Percentiles rank a stretch among this genome's conserved stretches.
Evolutionary conservation across 2,888 invertebrate genomes (phyloP).

Genomic region (Choreutis nemorana): DNA sequence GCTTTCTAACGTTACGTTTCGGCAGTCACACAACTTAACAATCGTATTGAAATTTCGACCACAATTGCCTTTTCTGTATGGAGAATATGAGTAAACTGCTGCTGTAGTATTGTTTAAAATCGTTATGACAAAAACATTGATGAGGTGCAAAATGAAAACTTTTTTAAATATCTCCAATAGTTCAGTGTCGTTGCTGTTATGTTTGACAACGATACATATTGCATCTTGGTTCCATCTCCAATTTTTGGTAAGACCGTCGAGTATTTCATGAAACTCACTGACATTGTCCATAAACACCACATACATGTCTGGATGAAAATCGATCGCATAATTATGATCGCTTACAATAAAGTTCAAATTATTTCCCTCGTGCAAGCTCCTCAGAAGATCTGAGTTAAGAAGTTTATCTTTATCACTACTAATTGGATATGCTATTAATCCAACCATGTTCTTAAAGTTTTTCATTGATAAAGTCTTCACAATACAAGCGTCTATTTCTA

Average conservation of each 20-base stretch:
- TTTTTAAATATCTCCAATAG: slow-evolving; percentile 4
- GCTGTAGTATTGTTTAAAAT: slow-evolving; percentile 1
- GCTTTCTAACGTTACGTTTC: neutral
- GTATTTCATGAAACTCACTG: slow-evolving; percentile 1
- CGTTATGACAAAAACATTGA: slow-evolving; percentile 6
- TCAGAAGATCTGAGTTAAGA: too few relatives aligned
- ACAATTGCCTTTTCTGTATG: slow-evolving; percentile 6
- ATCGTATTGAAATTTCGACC: slow-evolving; percentile 7
- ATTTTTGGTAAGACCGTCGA: slow-evolving; percentile 4
- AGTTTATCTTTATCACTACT: too few relatives aligned
- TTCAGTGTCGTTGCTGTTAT: slow-evolving; percentile 1
- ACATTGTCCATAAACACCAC: slow-evolving; percentile 2
- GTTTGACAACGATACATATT: slow-evolving; percentile 6
- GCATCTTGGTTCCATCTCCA: slow-evolving; percentile 6
- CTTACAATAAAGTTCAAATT: too few relatives aligned
- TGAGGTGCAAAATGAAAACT: slow-evolving; percentile 6
- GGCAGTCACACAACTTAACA: slow-evolving; percentile 7
- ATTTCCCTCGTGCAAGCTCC: too few relatives aligned
- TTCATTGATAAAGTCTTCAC: too few relatives aligned
- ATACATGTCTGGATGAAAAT: slow-evolving; percentile 2
- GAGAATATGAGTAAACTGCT: slow-evolving; percentile 7
- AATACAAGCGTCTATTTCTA: too few relatives aligned
- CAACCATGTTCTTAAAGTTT: too few relatives aligned
- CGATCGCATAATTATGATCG: too few relatives aligned
- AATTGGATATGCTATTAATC: too few relatives aligned